These are phyloP conservation scores for Philopotamus ludificatus DNA, from an alignment of 1,140 invertebrate genomes.

Conservation along the genomic window DNA sequence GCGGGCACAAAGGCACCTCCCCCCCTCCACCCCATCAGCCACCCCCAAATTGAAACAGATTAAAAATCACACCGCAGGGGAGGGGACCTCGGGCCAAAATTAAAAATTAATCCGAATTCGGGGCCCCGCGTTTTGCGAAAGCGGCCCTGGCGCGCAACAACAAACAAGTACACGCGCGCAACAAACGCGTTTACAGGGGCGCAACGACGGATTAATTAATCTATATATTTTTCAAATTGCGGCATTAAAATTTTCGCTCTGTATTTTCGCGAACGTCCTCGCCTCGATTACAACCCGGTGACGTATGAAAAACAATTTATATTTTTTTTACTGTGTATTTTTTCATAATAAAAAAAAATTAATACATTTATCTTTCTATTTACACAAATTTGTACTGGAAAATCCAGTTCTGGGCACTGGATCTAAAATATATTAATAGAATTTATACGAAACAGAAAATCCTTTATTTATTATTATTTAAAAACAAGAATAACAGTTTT, in stretches of 20 bases:
- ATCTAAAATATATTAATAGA: too few species aligned
- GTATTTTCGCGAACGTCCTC: not conserved
- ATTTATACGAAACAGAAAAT: too few species aligned
- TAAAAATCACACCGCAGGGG: constrained; percentile 36
- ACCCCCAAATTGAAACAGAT: constrained; percentile 40
- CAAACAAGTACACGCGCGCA: too few species aligned
- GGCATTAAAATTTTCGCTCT: too few species aligned
- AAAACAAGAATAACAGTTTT: too few species aligned
- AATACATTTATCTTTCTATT: too few species aligned
- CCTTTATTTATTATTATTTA: too few species aligned
- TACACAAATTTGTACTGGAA: too few species aligned
- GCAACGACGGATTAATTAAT: not conserved
- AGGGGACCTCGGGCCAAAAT: constrained; percentile 8
- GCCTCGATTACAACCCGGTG: not conserved
- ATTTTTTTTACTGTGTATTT: not conserved
- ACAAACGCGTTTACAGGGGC: too few species aligned
- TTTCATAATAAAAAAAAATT: not conserved
- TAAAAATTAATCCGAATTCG: constrained; percentile 34
- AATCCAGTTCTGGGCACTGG: not conserved
- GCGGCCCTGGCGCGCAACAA: too few species aligned
- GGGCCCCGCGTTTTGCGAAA: constrained; percentile 5
- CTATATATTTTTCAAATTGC: too few species aligned
- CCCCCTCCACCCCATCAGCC: too few species aligned
- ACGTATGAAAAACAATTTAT: constrained; percentile 1
- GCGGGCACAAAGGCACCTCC: constrained; percentile 30